These are phyloP conservation scores for Centropus bengalensis DNA, from an alignment of 2,113 vertebrate species.

Conservation along the genomic window DNA sequence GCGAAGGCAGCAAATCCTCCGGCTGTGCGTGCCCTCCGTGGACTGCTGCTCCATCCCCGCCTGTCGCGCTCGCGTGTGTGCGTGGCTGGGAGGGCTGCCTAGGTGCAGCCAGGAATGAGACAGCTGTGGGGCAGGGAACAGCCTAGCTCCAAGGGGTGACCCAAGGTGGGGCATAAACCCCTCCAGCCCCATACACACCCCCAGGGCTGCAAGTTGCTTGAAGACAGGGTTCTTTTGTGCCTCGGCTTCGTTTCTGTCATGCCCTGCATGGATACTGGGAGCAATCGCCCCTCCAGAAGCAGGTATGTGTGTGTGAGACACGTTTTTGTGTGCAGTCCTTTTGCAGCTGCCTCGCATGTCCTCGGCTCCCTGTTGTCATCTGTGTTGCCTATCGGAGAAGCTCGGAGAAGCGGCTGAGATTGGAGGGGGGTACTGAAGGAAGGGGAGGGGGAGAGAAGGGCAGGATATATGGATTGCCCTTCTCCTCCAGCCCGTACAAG, in stretches of 20 bases:
- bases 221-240: background rate
- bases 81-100: conserved; percentile 33
- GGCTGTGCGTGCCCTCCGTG: conserved; percentile 34
- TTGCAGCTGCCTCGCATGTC: conserved; percentile 26
- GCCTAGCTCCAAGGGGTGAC: conserved; percentile 28
- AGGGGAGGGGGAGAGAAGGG: background rate
- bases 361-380: background rate
- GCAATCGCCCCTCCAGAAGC: conserved; percentile 25
- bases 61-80: conserved; percentile 40
- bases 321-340: conserved; percentile 3
- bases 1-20: conserved; percentile 59
- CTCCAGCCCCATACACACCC: background rate
- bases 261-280: conserved; percentile 3
- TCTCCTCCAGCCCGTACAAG: background rate
- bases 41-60: conserved; percentile 40
- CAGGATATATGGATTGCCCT: conserved; percentile 24
- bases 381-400: background rate
- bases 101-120: conserved; percentile 38
- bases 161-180: conserved; percentile 9
- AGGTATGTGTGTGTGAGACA: conserved; percentile 37
- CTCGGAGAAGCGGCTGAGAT: background rate
- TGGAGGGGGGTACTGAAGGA: background rate
- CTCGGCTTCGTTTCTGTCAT: conserved; percentile 4
- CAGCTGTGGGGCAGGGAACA: conserved; percentile 25
- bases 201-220: conserved; percentile 31